These are phyloP conservation scores for Drosophila cracens DNA, from an alignment of 2,888 invertebrate genomes.

Conservation along the genomic window DNA sequence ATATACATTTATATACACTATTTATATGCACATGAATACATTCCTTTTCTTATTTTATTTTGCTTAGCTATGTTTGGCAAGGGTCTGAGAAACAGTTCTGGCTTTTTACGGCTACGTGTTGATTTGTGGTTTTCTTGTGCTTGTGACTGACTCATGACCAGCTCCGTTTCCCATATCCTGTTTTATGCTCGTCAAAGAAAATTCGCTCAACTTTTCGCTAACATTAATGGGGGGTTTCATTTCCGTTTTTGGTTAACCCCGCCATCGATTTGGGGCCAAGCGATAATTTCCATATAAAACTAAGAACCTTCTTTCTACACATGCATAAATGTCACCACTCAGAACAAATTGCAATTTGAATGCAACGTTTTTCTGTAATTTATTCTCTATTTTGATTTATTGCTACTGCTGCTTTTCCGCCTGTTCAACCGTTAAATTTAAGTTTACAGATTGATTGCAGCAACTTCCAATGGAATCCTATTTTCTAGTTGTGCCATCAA, in stretches of 20 bases:
- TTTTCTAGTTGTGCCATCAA: background rate
- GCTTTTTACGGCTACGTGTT: constrained; percentile 60
- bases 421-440: background rate
- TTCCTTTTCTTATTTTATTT: background rate
- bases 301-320: background rate
- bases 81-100: constrained; percentile 26
- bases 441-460: background rate
- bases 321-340: background rate
- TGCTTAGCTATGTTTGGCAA: constrained; percentile 37
- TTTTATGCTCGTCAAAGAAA: constrained; percentile 43
- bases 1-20: background rate
- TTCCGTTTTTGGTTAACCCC: constrained; percentile 42
- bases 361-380: constrained; percentile 69
- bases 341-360: constrained; percentile 66
- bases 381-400: constrained; percentile 71
- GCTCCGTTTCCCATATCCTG: constrained; percentile 43
- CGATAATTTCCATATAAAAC: constrained; percentile 64
- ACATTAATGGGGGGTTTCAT: constrained; percentile 48
- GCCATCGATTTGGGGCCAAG: constrained; percentile 52
- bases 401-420: constrained; percentile 10
- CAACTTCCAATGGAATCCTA: background rate
- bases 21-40: background rate
- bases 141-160: constrained; percentile 48
- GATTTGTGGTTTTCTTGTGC: constrained; percentile 51
- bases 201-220: constrained; percentile 16